A percentile compares a stretch with the other conserved stretches of the same genome.
Evolutionary conservation across 2,888 invertebrate species (phyloP).

Genomic region (Volucella inanis): DNA sequence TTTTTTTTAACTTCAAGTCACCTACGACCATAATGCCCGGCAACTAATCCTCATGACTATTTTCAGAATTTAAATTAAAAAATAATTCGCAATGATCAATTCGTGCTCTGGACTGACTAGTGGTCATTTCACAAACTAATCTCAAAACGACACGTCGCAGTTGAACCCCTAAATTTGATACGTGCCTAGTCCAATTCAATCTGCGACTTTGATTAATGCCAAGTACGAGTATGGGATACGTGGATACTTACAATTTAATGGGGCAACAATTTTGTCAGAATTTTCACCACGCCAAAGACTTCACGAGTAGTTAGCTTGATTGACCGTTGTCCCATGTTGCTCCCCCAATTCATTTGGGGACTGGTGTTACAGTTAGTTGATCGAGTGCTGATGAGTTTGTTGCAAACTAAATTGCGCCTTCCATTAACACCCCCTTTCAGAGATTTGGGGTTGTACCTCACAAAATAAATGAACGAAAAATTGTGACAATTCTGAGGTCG

Average conservation of each 20-base stretch:
- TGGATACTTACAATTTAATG: conserved; percentile 38
- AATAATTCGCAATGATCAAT: no score
- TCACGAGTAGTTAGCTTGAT: conserved; percentile 9
- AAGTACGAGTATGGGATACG: conserved; percentile 5
- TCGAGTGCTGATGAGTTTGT: conserved; percentile 7
- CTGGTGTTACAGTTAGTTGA: conserved; percentile 10
- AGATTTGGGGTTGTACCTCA: background rate
- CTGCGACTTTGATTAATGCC: conserved; percentile 28
- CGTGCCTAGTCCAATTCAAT: conserved; percentile 30
- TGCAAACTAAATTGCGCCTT: background rate
- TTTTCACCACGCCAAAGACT: conserved; percentile 27
- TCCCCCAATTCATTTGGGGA: background rate
- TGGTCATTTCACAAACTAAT: background rate
- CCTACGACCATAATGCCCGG: no score
- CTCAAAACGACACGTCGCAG: conserved; percentile 7
- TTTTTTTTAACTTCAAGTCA: no score
- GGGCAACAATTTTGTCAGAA: conserved; percentile 20
- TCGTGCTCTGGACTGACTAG: no score
- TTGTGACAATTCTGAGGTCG: background rate
- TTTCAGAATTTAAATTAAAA: no score
- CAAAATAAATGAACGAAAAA: conserved; percentile 14
- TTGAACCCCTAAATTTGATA: conserved; percentile 9
- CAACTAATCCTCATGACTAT: no score
- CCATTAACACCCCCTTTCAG: background rate
- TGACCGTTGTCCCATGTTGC: conserved; percentile 18